phyloP scores from a whole-genome alignment of 1,140 invertebrate species.

The Agrilus planipennis region DNA sequence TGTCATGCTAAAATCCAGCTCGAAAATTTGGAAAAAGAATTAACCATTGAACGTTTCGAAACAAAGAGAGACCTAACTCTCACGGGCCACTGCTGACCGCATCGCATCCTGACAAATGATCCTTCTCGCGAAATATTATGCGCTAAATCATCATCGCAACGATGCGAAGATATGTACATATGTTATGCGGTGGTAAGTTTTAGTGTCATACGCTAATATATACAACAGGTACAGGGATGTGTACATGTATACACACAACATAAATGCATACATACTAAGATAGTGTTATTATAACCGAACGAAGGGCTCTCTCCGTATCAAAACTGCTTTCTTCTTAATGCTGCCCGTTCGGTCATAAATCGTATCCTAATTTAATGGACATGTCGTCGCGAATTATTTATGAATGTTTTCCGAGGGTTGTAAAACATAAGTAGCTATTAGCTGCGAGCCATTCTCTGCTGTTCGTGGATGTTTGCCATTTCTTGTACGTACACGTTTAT shows the following conservation, averaged over 20 bases:
- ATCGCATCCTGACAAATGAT: constrained; percentile 15
- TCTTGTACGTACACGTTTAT: no score
- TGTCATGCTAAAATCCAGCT: no score
- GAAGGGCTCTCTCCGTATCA: not conserved
- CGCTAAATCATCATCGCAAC: constrained; percentile 12
- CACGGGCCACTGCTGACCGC: no score
- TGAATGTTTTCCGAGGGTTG: constrained; percentile 14
- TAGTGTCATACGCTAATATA: no score
- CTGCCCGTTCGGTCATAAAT: constrained; percentile 18
- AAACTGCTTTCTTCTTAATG: constrained; percentile 15
- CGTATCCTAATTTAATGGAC: constrained; percentile 19
- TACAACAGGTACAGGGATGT: no score
- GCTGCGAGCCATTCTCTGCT: constrained; percentile 6
- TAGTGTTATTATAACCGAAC: no score
- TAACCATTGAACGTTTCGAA: no score
- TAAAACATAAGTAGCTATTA: constrained; percentile 22
- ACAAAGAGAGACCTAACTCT: no score
- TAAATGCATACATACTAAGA: no score
- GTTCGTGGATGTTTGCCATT: no score
- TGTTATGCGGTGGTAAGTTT: not conserved
- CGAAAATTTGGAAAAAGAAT: no score
- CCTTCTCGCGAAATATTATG: constrained; percentile 12
- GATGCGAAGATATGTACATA: not conserved
- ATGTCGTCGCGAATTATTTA: constrained; percentile 17
- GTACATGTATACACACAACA: no score